Evolutionary conservation across 2,113 vertebrate genomes (phyloP), one percentile per base, ranked within the genome.

Genomic region (Salminus brasiliensis): DNA sequence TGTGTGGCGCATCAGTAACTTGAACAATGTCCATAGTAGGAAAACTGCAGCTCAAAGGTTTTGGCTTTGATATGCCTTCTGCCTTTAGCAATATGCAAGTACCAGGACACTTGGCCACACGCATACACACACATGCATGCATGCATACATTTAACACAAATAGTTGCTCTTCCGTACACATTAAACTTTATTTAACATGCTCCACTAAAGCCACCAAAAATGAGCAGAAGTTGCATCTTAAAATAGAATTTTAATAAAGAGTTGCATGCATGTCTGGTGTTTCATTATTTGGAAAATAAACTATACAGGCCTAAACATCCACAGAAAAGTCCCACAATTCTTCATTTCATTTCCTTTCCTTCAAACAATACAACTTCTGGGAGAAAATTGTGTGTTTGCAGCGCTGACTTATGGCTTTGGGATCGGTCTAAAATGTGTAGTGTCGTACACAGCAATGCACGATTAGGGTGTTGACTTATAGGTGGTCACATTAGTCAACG

Each of bases 121-220:
- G 76, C 23, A 72, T 81, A 87, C 87, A 83, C 85, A 87, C 90
- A 88, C 89, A 88, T 78, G 80, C 47, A 63, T 83, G 78, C 83
- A 27, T 62, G 41, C 76, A 45, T 62, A 72, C 78, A 63, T 36
- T 59, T 39, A 62, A 75, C 76, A 84, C 76, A 84, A 81, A 76
- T 43, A 29, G 21, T 75, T 74, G 66, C 81, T 59, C 80, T 75
- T 83, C 63, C 80, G 79, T 85, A 81, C 70, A 78, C 76, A 81
- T 65, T 23, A 77, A 53, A 25, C 80, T 47, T 18, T 60, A 71
- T 59, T 84, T 79, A 81, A 85, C 90, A 93, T 91, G 91, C 91
- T 60, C 85, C 79, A 74, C 74, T 87, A 84, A 72, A 88, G 89
- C 89, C 88, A 85, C 80, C 85, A 71, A 87, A 85, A 88, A 82